Evolutionary conservation across 2,797 vertebrate genomes (phyloP), one percentile per base, ranked within the genome.

Genomic region (Poeciliopsis infans): DNA sequence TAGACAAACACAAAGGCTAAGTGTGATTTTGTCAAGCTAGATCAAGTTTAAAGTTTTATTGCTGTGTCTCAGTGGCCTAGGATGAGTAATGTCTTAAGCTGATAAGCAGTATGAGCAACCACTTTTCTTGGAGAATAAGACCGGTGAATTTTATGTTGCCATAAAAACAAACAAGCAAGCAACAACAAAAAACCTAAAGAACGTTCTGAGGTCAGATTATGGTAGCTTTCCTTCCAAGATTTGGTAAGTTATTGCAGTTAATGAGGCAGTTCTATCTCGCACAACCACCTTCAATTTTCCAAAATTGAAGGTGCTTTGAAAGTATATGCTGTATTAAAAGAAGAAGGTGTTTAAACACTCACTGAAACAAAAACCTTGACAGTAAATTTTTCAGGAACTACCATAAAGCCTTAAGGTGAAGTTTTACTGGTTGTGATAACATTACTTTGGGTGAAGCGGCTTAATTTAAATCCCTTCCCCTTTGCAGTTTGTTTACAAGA

Each of bases 351-450:
- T 81, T 68, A 70, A 69, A 51, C 2, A 7, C 39, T 51, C 39
- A 10, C 36, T n/a, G 31, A 49, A 16, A 43, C 18, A 57, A 23
- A 43, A 15, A 51, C 2, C 23, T 82, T 72, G n/a, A 73, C 2
- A 16, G 69, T 51, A 68, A 80, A 85, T 25, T 20, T 61, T 47
- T 76, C 12, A 31, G n/a, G 45, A 77, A n/a, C 25, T 20, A 57
- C 66, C 74, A 72, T 57, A 76, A 70, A 74, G 41, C 72, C 5
- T 77, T 51, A 81, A 51, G 77, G 39, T 5, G 1, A 31, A 39
- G 49, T 28, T 33, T 69, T 80, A 73, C 66, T 72, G 3, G 68
- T 3, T 49, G 46, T 72, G 74, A 75, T 23, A 53, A 49, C 49
- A n/a, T 74, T 46, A 4, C 16, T 5, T 5, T 68, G n/a, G 49